Evolutionary conservation across 1,140 invertebrate species (phyloP), one percentile per base, ranked within the genome.

Genomic region (Leptinotarsa defecta): DNA sequence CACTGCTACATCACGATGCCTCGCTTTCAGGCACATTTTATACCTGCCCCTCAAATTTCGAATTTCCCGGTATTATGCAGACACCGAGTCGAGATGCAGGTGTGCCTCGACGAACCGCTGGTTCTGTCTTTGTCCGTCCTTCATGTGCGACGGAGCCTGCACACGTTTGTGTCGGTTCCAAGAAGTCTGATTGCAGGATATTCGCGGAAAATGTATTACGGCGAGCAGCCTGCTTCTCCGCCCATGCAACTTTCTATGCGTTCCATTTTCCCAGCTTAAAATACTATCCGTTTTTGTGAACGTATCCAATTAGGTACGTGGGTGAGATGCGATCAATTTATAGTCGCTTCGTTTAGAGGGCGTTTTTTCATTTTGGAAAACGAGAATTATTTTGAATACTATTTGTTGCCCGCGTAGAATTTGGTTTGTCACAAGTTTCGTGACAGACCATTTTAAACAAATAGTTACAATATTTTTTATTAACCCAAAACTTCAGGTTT

Each of bases 41-140:
- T 68, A 68, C 67, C 67, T 68, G 67, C 67, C 34, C n/a, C 15
- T 68, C 67, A 68, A 68, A 68, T 34, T 68, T 68, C 67, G 67
- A 68, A 68, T 68, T 68, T 68, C 67, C 67, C 67, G 34, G 67
- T 68, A 68, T 68, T 68, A 68, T 68, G 67, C n/a, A 19, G 13
- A 27, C 13, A 68, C 24, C 22, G 67, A 34, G 34, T 27, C n/a
- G 22, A 24, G 34, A 17, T 68, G 67, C 67, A 68, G 67, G 67
- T 68, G 67, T 68, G 67, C 43, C 22, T 48, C 27, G 67, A 48
- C 67, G 15, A 57, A 57, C 52, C 52, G 52, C 17, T 57, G 17
- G 15, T 17, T 57, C 52, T 57, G 17, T 57, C 52, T 57, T 57
- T 57, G 52, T 57, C 52, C 52, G 52, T 17, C n/a, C 52, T 57